Conservation (phyloP, 2,888 invertebrate genomes). For the Laothoe populi region DNA sequence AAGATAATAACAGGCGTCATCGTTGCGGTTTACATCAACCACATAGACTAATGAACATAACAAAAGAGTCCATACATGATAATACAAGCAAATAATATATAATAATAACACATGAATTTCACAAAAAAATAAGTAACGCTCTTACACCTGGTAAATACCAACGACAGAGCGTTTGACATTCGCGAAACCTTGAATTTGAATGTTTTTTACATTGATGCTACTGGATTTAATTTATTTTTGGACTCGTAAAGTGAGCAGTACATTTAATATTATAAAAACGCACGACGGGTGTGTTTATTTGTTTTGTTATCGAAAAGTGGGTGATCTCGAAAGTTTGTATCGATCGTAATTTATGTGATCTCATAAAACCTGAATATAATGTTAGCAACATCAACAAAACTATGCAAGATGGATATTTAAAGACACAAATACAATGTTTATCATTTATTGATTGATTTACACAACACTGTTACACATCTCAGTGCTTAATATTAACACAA, state of each 20-base stretch:
- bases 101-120: neutral
- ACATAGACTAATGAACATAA: neutral
- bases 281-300: conserved; percentile 10
- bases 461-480: no score
- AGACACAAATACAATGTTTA: no score
- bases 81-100: neutral
- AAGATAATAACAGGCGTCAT: neutral
- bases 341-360: neutral
- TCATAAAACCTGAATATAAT: neutral
- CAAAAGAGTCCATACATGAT: neutral
- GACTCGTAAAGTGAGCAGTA: conserved; percentile 12
- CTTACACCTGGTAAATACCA: conserved; percentile 31
- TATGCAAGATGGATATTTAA: no score
- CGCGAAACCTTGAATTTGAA: conserved; percentile 29
- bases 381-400: no score
- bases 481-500: no score
- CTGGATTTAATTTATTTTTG: conserved; percentile 16
- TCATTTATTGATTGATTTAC: no score
- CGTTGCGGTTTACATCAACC: neutral
- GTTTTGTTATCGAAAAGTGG: conserved; percentile 13
- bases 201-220: conserved; percentile 31
- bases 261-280: conserved; percentile 25
- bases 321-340: no score
- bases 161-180: conserved; percentile 34
- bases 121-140: neutral